Evolutionary conservation across 2,888 invertebrate species (phyloP).

Genomic region (Eilema griseolum): DNA sequence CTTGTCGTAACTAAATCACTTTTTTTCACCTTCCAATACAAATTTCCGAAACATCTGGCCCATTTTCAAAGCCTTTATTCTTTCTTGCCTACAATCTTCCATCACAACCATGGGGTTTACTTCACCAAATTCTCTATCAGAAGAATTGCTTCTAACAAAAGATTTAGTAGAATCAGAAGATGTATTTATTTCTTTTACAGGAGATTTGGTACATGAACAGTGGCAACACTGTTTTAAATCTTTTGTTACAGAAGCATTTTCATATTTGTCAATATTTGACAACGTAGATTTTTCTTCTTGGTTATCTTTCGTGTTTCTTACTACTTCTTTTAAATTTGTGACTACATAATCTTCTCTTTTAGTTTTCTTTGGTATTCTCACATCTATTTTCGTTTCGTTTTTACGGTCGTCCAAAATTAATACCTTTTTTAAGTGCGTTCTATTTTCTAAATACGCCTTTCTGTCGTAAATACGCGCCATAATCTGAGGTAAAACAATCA

Average conservation of each 20-base stretch:
- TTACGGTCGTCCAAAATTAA: slow-evolving; percentile 30
- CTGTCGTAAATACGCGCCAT: slow-evolving; percentile 52
- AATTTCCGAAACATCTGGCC: slow-evolving; percentile 31
- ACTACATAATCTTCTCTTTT: not conserved
- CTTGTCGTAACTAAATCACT: not conserved
- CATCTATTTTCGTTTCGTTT: not conserved
- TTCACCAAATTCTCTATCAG: slow-evolving; percentile 16
- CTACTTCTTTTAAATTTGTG: not conserved
- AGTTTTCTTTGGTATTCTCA: not conserved
- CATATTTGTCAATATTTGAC: not conserved
- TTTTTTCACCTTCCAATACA: slow-evolving; percentile 8
- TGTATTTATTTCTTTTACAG: not conserved
- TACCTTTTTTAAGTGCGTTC: slow-evolving; percentile 12
- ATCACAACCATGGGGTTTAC: slow-evolving; percentile 43
- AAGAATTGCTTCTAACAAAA: not conserved
- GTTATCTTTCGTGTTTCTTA: not conserved
- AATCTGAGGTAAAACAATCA: slow-evolving; percentile 56
- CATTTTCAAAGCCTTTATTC: slow-evolving; percentile 39
- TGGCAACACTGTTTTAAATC: not conserved
- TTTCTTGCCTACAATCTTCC: slow-evolving; percentile 59
- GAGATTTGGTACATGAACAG: not conserved
- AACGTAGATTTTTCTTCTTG: not conserved
- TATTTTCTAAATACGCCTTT: slow-evolving; percentile 28
- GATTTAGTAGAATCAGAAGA: not conserved
- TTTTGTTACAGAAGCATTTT: not conserved